Conservation (phyloP, 37 sponge, comb jelly and placozoan species). For the Cladorhizidae sp. region DNA sequence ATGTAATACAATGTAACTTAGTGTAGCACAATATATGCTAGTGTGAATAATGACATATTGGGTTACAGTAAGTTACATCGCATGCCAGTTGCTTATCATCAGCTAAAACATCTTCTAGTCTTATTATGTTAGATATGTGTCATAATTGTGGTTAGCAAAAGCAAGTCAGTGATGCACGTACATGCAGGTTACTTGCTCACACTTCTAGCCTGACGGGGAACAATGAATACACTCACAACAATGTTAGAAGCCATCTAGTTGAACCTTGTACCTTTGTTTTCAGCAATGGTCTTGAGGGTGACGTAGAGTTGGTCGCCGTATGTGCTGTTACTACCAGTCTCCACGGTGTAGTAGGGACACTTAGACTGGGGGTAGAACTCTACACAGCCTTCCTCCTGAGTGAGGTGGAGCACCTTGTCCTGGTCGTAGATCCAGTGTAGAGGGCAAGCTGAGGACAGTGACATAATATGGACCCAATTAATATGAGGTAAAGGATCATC, state of each 20-base stretch:
- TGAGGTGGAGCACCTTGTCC: conserved; percentile 19
- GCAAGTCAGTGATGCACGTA: not conserved
- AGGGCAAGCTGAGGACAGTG: conserved; percentile 43
- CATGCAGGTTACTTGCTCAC: not conserved
- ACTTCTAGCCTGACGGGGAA: not conserved
- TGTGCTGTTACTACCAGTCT: conserved; percentile 15
- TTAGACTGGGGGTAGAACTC: conserved; percentile 33
- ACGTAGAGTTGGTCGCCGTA: conserved; percentile 43
- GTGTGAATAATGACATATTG: no score
- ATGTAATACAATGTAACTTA: no score
- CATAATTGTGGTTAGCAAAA: no score
- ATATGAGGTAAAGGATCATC: not conserved
- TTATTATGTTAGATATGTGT: no score
- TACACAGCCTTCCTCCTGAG: not conserved
- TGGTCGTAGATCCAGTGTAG: conserved; percentile 63
- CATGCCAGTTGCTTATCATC: no score
- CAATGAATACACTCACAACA: not conserved
- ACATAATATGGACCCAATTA: not conserved
- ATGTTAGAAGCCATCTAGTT: not conserved
- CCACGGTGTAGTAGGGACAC: conserved; percentile 48
- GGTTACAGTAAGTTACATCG: no score
- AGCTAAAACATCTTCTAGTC: no score
- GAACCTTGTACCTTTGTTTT: conserved; percentile 61
- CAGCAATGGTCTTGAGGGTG: conserved; percentile 29
- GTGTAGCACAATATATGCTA: no score